Evolutionary conservation across 2,797 vertebrate genomes (phyloP), one percentile per base, ranked within the genome.

Genomic region (Gephyroberyx darwinii): DNA sequence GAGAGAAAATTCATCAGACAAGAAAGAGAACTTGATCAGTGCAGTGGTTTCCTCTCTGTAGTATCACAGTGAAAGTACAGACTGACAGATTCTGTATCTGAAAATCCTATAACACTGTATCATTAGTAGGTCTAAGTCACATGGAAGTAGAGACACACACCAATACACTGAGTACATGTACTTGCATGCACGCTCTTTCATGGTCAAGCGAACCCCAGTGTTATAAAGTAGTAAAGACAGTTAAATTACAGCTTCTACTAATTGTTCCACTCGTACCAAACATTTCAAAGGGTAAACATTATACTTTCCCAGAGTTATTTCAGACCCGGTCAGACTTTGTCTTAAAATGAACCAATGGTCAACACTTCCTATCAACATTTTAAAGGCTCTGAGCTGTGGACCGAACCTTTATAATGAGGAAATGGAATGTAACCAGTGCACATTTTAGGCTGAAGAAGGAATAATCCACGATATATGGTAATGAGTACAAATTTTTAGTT

Each of bases 11-110:
- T 48, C 35, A 68, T 37, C n/a, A 30, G 26, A 57, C n/a, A 54
- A 45, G 20, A 39, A 52, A 52, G 61, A 62, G 6, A 74, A 35
- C 17, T 8, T 8, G 47, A 35, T 35, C 33, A 72, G 53, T 30
- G 26, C 63, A 10, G 19, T 55, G 6, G 48, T 55, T 56, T 53
- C 10, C 47, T 54, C 20, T 37, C 8, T 16, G 19, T 17, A 63
- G 19, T 31, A 19, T 70, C 64, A 75, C 75, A 78, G 74, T 82
- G 75, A 68, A 69, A 78, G 43, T 64, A 50, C 43, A 75, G 39
- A 55, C 17, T 54, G 54, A 63, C 20, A 72, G 37, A 35, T 54
- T 68, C 22, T 19, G 19, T 8, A 75, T 33, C 55, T 30, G 10
- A 63, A 64, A 65, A 45, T 50, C 22, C 13, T 41, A 10, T 35